Evolutionary conservation across 2,888 invertebrate genomes (phyloP), one percentile per base, ranked within the genome.

Genomic region (Sphaerophoria rueppellii): DNA sequence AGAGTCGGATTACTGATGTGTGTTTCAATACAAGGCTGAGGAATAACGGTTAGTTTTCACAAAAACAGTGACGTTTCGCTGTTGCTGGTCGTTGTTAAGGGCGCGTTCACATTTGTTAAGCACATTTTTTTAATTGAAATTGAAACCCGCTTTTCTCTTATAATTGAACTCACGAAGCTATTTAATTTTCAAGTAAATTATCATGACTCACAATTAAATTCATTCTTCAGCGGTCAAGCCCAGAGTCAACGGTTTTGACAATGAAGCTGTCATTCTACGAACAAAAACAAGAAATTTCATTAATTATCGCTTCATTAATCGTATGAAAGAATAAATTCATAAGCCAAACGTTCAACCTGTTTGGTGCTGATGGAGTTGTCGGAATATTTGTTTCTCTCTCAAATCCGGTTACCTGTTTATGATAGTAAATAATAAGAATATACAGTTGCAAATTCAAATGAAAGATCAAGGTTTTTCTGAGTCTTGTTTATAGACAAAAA

Each of bases 271-370:
- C 24, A 24, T 24, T 24, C 24, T 24, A 52, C 52, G 35, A 65
- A 65, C 52, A 65, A 65, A 50, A 12, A 9, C 65, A 65, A 24
- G 24, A 24, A 65, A 65, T 34, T 9, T 65, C 65, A 65, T 52
- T 65, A 50, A 52, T 50, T 65, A 58, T 50, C 7, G 1, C 52
- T 65, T 16, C 52, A 16, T 61, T 43, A 43, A 14, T 32, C 9
- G 9, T 32, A 24, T 24, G 11, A 16, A 34, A 61, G 24, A 24
- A 9, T 2, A n/a, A 35, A 57, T 14, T 7, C 14, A 0, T 5
- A 16, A 6, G 12, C 0, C 34, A 5, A 58, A 14, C 5, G 24
- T 24, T 2, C 37, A 58, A 58, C 58, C 58, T 40, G 58, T 58
- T 58, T 58, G 4, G n/a, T 6, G 2, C 9, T 37, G 6, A 37